Evolutionary conservation across 2,888 invertebrate species (phyloP).

Genomic region (Epinotia demarniana): DNA sequence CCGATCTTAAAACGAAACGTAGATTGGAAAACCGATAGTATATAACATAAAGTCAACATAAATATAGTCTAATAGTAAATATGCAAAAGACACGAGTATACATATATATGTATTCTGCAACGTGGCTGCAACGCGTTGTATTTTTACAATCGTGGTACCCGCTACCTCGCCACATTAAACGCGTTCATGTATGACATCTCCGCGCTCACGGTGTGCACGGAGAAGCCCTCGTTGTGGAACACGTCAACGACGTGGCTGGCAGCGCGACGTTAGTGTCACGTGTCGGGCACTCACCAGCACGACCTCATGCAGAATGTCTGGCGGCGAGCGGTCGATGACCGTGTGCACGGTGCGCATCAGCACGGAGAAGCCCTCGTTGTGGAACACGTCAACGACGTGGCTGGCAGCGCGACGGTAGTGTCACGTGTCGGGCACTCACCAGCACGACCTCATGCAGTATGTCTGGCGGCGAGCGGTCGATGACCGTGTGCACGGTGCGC

Average conservation of each 20-base stretch:
- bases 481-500: too few relatives aligned
- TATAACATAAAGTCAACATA: background rate
- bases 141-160: background rate
- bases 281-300: conserved; percentile 84
- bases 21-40: background rate
- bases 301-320: conserved; percentile 92
- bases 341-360: conserved; percentile 96
- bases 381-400: conserved; percentile 96
- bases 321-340: conserved; percentile 93
- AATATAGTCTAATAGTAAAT: too few relatives aligned
- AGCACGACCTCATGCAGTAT: too few relatives aligned
- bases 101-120: too few relatives aligned
- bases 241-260: too few relatives aligned
- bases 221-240: too few relatives aligned
- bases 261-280: background rate
- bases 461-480: too few relatives aligned
- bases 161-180: background rate
- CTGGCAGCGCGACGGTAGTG: background rate
- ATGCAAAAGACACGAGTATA: too few relatives aligned
- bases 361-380: conserved; percentile 95
- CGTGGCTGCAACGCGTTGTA: background rate
- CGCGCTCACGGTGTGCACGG: too few relatives aligned
- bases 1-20: background rate
- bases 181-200: too few relatives aligned
- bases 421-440: background rate